Evolutionary conservation across 2,888 invertebrate genomes (phyloP).

Genomic region (Xylophagus ater): DNA sequence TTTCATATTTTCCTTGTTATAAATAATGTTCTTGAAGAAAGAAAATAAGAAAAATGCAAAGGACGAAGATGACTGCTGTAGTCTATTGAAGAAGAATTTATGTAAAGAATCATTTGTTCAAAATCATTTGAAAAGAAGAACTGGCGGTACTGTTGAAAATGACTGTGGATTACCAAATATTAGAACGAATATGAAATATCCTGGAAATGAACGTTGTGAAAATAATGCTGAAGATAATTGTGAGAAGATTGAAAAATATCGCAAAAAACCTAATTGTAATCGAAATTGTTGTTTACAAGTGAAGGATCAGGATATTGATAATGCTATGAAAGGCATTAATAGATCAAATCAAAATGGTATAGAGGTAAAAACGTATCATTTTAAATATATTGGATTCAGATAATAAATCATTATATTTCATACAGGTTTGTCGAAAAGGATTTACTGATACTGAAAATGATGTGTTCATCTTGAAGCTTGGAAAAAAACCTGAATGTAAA

Average conservation of each 20-base stretch:
- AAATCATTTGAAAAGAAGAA: constrained; percentile 9
- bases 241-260: too few species aligned
- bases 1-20: neutral
- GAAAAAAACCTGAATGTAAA: constrained; percentile 59
- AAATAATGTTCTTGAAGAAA: neutral
- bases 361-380: constrained; percentile 26
- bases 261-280: neutral
- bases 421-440: constrained; percentile 34
- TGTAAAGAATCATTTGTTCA: constrained; percentile 4
- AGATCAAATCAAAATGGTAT: constrained; percentile 26
- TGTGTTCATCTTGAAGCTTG: constrained; percentile 59
- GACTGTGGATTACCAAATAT: constrained; percentile 19
- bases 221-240: constrained; percentile 19
- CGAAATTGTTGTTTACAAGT: constrained; percentile 34
- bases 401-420: neutral
- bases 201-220: constrained; percentile 29
- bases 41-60: neutral
- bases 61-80: neutral
- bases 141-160: constrained; percentile 23
- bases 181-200: constrained; percentile 36
- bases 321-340: constrained; percentile 28
- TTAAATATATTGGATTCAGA: neutral
- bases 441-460: constrained; percentile 55
- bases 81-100: neutral
- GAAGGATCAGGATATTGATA: constrained; percentile 28